Evolutionary conservation across 2,888 invertebrate species (phyloP).

Genomic region (Drosophila bunnanda): DNA sequence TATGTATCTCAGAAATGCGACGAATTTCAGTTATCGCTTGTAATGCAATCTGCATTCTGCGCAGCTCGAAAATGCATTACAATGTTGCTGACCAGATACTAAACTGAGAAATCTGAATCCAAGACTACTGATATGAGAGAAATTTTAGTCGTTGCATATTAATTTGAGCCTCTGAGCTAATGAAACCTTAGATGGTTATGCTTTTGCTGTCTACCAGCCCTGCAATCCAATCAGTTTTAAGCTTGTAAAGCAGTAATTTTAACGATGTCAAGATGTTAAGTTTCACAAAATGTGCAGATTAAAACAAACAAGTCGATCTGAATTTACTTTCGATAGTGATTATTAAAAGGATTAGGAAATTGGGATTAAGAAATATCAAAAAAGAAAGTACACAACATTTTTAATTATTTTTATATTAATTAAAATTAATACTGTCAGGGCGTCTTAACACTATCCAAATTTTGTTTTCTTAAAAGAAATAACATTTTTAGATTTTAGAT

Average conservation of each 20-base stretch:
- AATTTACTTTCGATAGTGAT: no score
- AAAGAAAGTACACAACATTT: no score
- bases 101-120: slow-evolving; percentile 6
- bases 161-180: slow-evolving; percentile 19
- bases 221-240: neutral
- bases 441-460: neutral
- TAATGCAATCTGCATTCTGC: slow-evolving; percentile 47
- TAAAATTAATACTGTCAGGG: no score
- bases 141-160: slow-evolving; percentile 5
- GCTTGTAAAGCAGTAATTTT: no score
- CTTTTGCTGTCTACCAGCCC: neutral
- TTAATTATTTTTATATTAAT: no score
- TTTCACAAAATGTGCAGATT: neutral
- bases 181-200: slow-evolving; percentile 11
- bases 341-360: no score
- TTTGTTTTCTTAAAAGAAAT: neutral
- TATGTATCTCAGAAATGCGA: slow-evolving; percentile 32
- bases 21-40: slow-evolving; percentile 46
- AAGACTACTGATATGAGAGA: slow-evolving; percentile 5
- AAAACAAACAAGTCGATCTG: no score
- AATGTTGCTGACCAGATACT: slow-evolving; percentile 33
- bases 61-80: slow-evolving; percentile 30
- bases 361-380: neutral
- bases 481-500: neutral
- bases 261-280: neutral